Evolutionary conservation across 92 coral and sea anemone species (phyloP).

Genomic region (Porites divaricata): DNA sequence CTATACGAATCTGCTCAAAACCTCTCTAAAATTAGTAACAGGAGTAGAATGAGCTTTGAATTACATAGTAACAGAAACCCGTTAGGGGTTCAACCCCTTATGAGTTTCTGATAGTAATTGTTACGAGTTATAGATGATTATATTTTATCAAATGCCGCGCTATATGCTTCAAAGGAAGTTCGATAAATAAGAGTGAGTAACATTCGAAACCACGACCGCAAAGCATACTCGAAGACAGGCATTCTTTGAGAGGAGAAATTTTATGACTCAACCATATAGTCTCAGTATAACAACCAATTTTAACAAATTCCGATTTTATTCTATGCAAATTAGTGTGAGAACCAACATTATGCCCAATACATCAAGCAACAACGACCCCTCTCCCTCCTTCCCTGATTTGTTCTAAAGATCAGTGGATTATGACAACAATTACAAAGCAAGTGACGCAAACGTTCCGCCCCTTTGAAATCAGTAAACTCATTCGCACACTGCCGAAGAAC

Average conservation of each 20-base stretch:
- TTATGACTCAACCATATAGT: constrained; percentile 15
- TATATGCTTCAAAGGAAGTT: constrained; percentile 17
- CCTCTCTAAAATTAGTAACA: constrained; percentile 33
- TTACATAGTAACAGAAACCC: too few relatives aligned
- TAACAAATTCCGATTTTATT: constrained; percentile 19
- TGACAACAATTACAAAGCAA: constrained; percentile 32
- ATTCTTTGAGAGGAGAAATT: constrained; percentile 29
- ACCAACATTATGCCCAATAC: too few relatives aligned
- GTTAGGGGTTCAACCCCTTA: too few relatives aligned
- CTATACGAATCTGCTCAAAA: constrained; percentile 34
- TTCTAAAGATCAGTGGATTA: background rate
- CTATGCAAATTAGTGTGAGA: constrained; percentile 26
- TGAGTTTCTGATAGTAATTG: too few relatives aligned
- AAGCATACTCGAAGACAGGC: background rate
- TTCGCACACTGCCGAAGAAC: constrained; percentile 30
- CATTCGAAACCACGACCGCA: constrained; percentile 37
- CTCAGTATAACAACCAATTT: constrained; percentile 24
- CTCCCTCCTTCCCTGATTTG: constrained; percentile 8
- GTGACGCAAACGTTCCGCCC: constrained; percentile 22
- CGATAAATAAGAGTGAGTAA: constrained; percentile 31
- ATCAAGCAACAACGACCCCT: constrained; percentile 18
- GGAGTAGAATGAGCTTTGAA: constrained; percentile 34
- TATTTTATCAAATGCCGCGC: constrained; percentile 6
- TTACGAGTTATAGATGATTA: constrained; percentile 6
- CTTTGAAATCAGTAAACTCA: constrained; percentile 24